Conservation (phyloP, 2,113 vertebrate species). For the Helogale parvula region DNA sequence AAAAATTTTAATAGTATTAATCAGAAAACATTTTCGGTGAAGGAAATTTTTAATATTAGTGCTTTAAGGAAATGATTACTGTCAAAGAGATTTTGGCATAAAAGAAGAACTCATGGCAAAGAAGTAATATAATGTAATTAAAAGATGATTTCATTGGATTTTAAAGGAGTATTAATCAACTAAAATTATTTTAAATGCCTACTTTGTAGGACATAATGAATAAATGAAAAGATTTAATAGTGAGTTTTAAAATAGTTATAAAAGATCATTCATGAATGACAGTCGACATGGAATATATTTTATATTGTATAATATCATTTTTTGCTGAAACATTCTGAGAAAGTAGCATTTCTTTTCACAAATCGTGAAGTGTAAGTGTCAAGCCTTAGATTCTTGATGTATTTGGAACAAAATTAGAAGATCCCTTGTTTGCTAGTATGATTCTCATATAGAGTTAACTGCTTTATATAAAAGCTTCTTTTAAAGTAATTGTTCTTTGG, state of each 20-base stretch:
- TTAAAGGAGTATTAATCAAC: neutral
- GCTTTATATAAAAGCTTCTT: neutral
- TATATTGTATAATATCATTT: neutral
- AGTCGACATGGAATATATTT: neutral
- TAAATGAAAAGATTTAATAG: neutral
- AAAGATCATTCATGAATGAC: neutral
- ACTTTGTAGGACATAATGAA: neutral
- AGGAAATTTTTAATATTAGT: neutral
- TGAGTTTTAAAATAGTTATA: neutral
- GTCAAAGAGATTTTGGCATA: neutral
- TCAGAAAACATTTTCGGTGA: neutral
- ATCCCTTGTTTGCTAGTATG: neutral
- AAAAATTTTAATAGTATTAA: neutral
- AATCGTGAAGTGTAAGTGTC: neutral
- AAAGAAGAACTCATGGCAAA: neutral
- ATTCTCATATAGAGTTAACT: neutral
- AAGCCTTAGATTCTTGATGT: neutral
- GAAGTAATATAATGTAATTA: neutral
- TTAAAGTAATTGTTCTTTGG: conserved; percentile 1
- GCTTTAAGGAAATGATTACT: neutral
- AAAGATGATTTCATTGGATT: neutral
- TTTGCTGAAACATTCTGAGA: neutral
- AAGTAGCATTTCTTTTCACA: neutral
- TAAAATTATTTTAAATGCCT: conserved; percentile 19
- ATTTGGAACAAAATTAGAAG: neutral